Percentiles rank a stretch among this genome's conserved stretches.
Evolutionary conservation across 2,113 vertebrate genomes (phyloP).

Genomic region (Onychostoma macrolepis): DNA sequence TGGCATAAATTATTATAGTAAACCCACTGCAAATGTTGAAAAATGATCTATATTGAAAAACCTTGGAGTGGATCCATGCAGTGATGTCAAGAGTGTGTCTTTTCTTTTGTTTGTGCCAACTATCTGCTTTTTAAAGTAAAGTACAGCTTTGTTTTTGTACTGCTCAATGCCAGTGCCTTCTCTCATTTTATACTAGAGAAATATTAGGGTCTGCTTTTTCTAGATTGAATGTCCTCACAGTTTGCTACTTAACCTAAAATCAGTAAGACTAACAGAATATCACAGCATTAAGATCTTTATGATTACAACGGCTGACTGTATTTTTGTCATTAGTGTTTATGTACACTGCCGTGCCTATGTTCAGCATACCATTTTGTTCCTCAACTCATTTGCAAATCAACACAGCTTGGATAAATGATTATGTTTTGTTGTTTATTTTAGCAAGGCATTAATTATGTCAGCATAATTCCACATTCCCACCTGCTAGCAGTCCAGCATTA

Average conservation of each 20-base stretch:
- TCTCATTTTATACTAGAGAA: neutral
- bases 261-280: neutral
- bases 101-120: neutral
- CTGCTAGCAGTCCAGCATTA: constrained; percentile 62
- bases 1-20: neutral
- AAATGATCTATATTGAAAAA: neutral
- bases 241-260: neutral
- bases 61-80: neutral
- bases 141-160: neutral
- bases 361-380: neutral
- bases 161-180: neutral
- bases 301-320: neutral
- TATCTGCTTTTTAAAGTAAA: neutral
- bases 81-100: neutral
- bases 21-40: neutral
- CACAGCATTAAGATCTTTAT: neutral
- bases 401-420: constrained; percentile 67
- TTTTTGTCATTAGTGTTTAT: neutral
- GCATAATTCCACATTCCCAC: constrained; percentile 72
- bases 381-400: constrained; percentile 27
- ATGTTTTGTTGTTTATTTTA: constrained; percentile 63
- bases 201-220: neutral
- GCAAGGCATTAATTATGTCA: constrained; percentile 67
- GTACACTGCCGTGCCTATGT: neutral
- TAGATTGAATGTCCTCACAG: neutral